phyloP scores from a whole-genome alignment of 2,113 vertebrate species.

The Amazona guildingii region DNA sequence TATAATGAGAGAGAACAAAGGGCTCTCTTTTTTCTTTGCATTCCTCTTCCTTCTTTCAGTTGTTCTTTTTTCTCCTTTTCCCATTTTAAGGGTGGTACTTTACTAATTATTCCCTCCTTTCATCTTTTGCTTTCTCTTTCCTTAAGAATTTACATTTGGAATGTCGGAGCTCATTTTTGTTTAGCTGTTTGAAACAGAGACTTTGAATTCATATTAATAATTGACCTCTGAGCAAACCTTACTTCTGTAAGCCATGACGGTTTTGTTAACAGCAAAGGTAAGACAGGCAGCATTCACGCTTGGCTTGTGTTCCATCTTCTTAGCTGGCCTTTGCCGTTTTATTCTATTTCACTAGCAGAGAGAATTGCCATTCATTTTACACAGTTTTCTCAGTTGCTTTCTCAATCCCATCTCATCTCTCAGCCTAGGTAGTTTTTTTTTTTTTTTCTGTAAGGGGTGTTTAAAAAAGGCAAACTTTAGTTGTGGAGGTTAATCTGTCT shows the following conservation, averaged over 20 bases:
- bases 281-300: not conserved
- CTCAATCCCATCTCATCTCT: not conserved
- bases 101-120: not conserved
- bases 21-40: not conserved
- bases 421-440: not conserved
- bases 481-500: not conserved
- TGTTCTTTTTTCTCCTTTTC: not conserved
- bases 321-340: not conserved
- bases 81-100: not conserved
- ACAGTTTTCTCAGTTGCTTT: not conserved
- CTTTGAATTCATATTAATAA: not conserved
- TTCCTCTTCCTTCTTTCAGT: not conserved
- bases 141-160: not conserved
- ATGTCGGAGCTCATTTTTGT: not conserved
- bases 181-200: not conserved
- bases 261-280: not conserved
- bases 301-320: not conserved
- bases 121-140: not conserved
- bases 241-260: not conserved
- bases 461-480: not conserved
- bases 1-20: not conserved
- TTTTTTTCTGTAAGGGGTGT: not conserved
- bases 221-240: not conserved
- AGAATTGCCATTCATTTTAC: not conserved
- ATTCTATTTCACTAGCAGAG: not conserved